Evolutionary conservation across 2,888 invertebrate species (phyloP).

Genomic region (Tipula vernalis): DNA sequence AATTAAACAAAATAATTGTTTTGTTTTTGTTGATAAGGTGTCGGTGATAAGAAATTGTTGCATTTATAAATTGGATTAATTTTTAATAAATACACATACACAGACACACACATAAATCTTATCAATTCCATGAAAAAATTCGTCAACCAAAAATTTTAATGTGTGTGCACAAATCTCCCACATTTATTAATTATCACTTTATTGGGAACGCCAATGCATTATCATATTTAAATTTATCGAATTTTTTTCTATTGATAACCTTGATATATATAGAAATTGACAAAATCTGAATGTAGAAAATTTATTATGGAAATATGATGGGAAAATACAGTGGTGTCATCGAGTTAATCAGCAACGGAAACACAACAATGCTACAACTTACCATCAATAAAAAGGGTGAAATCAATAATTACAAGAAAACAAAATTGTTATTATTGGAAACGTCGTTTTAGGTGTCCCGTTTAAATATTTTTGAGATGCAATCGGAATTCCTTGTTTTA

Average conservation of each 20-base stretch:
- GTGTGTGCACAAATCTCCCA: background rate
- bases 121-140: background rate
- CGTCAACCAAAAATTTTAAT: background rate
- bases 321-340: background rate
- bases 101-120: background rate
- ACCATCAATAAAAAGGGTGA: too few relatives aligned
- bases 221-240: background rate
- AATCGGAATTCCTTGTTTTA: too few relatives aligned
- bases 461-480: too few relatives aligned
- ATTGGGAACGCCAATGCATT: background rate
- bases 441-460: too few relatives aligned
- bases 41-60: background rate
- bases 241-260: background rate
- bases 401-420: too few relatives aligned
- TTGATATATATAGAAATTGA: too few relatives aligned
- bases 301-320: background rate
- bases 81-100: background rate
- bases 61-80: background rate
- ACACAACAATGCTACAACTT: background rate
- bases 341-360: background rate
- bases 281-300: background rate
- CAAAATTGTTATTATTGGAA: too few relatives aligned
- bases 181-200: background rate
- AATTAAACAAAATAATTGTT: background rate
- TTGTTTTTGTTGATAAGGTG: background rate